Conservation (phyloP, 2,797 vertebrate species). For the Clarias pachynema region DNA sequence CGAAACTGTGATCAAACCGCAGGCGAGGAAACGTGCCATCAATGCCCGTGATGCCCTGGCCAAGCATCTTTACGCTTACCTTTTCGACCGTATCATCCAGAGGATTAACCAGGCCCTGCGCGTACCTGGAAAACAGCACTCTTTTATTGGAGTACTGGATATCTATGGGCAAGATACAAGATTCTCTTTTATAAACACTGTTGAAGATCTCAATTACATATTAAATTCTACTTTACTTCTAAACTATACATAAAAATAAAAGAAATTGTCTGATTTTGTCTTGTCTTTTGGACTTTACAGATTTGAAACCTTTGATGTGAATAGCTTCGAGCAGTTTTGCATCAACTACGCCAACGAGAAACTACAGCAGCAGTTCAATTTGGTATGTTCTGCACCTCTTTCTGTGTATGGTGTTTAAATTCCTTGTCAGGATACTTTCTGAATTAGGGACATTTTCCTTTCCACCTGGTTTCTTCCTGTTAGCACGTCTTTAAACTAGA, state of each 20-base stretch:
- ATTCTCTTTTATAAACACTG: not conserved
- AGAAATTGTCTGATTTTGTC: conserved; percentile 10
- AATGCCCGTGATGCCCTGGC: conserved; percentile 90
- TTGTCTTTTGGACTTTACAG: conserved; percentile 69
- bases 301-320: conserved; percentile 97
- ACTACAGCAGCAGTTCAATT: conserved; percentile 96
- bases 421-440: not conserved
- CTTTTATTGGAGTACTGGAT: conserved; percentile 98
- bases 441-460: not conserved
- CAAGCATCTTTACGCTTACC: conserved; percentile 93
- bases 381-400: conserved; percentile 77
- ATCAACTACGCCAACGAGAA: conserved; percentile 99
- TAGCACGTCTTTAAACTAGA: conserved; percentile 99
- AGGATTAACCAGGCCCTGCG: conserved; percentile 87
- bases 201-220: not conserved
- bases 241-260: not conserved
- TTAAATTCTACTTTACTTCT: not conserved
- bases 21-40: conserved; percentile 79
- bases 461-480: not conserved
- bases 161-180: conserved; percentile 88
- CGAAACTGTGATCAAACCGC: conserved; percentile 89
- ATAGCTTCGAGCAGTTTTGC: conserved; percentile 99
- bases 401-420: conserved; percentile 16
- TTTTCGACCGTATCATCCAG: conserved; percentile 89
- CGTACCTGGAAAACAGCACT: conserved; percentile 87